A percentile compares a stretch with the other conserved stretches of the same genome.
These are phyloP conservation scores for Pyrocephalus nanus DNA, from an alignment of 2,797 vertebrate species.

Conservation along the genomic window DNA sequence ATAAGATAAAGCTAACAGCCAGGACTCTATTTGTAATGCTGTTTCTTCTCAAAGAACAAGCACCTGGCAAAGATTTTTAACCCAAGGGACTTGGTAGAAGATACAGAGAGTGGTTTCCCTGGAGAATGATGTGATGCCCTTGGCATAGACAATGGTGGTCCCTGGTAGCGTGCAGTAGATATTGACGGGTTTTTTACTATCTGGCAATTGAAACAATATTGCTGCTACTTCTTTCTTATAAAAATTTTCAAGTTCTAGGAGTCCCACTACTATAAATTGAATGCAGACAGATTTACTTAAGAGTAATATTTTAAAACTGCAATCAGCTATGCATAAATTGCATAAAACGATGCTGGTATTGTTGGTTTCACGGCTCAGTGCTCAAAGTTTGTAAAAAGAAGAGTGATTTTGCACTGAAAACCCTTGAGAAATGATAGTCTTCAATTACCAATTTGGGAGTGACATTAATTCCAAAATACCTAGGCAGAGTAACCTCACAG, in stretches of 20 bases:
- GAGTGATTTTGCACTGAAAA: neutral
- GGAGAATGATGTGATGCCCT: neutral
- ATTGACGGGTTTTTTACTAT: neutral
- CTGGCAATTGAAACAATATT: neutral
- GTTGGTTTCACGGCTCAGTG: neutral
- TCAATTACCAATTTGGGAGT: neutral
- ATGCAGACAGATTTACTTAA: neutral
- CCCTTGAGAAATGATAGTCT: constrained; percentile 9
- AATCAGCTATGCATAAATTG: neutral
- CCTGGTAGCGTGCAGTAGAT: neutral
- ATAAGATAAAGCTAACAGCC: neutral
- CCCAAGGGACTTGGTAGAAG: neutral
- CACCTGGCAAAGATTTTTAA: neutral
- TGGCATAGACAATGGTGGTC: neutral
- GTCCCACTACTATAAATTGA: neutral
- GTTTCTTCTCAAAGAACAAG: neutral
- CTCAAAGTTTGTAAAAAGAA: neutral
- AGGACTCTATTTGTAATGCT: neutral
- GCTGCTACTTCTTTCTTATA: neutral
- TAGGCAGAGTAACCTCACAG: neutral
- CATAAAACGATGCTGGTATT: neutral
- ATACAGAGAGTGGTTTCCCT: neutral
- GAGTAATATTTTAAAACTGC: neutral
- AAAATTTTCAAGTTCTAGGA: neutral
- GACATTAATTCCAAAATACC: constrained; percentile 18